Evolutionary conservation across 2,888 invertebrate species (phyloP).

Genomic region (Melinopterus prodromus): DNA sequence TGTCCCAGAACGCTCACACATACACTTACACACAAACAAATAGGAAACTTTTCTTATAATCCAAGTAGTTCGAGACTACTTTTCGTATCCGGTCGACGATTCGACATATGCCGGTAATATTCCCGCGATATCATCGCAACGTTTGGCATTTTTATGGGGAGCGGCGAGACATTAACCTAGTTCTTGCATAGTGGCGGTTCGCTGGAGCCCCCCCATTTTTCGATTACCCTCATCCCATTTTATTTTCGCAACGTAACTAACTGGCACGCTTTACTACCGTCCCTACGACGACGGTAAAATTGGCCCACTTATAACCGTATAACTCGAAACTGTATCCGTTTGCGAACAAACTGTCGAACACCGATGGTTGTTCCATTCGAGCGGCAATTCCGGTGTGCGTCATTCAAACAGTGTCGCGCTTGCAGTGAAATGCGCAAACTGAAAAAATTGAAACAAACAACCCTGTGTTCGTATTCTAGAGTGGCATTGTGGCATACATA

Average conservation of each 20-base stretch:
- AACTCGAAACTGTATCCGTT: background rate
- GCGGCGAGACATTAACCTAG: slow-evolving; percentile 29
- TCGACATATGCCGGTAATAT: slow-evolving; percentile 35
- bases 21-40: background rate
- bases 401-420: too few relatives aligned
- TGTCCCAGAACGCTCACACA: background rate
- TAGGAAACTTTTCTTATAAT: background rate
- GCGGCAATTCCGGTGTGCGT: background rate
- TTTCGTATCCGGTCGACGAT: slow-evolving; percentile 10
- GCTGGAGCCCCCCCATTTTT: background rate
- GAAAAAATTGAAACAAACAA: too few relatives aligned
- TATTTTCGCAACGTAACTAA: background rate
- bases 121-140: slow-evolving; percentile 32
- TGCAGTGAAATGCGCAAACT: too few relatives aligned
- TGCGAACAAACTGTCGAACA: background rate
- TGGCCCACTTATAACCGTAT: background rate
- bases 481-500: too few relatives aligned
- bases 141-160: slow-evolving; percentile 31
- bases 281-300: background rate
- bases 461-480: too few relatives aligned
- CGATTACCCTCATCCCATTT: background rate
- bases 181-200: slow-evolving; percentile 18
- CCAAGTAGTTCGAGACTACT: background rate
- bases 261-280: background rate
- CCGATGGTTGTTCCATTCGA: background rate